A percentile compares a stretch with the other conserved stretches of the same genome.
Evolutionary conservation across 2,888 invertebrate species (phyloP).

Genomic region (Patella ulyssiponensis): DNA sequence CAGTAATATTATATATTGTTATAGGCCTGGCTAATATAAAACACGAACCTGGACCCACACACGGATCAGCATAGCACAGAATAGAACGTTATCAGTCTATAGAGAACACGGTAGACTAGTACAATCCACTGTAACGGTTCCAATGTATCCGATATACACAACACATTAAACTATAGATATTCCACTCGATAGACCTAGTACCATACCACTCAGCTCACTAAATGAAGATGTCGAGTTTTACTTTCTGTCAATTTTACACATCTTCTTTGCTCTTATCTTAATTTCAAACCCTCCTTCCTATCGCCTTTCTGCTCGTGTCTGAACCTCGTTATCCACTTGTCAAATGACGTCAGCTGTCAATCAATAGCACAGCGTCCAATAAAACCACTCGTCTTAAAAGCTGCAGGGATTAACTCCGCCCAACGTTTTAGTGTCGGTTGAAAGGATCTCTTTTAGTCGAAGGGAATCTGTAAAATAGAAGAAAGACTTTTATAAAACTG

Average conservation of each 20-base stretch:
- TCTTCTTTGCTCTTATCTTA: not conserved
- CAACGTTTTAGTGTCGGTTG: conserved; percentile 12
- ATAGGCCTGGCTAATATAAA: too few species aligned
- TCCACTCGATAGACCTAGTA: not conserved
- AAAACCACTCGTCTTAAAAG: not conserved
- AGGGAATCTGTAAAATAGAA: conserved; percentile 8
- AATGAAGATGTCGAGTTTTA: conserved; percentile 19
- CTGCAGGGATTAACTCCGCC: not conserved
- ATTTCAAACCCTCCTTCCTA: conserved; percentile 4
- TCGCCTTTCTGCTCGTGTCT: conserved; percentile 18
- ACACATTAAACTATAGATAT: not conserved
- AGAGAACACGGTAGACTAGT: too few species aligned
- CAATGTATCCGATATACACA: conserved; percentile 14
- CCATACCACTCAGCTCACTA: not conserved
- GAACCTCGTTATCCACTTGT: conserved; percentile 22
- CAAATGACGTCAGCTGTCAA: conserved; percentile 26
- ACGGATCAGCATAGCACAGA: too few species aligned
- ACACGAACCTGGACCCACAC: too few species aligned
- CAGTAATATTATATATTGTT: too few species aligned
- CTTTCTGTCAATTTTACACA: not conserved
- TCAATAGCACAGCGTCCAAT: conserved; percentile 17
- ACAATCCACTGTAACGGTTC: not conserved
- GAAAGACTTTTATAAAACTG: conserved; percentile 3
- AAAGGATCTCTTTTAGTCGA: not conserved
- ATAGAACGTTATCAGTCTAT: too few species aligned